Conservation (phyloP, 1,140 invertebrate species). For the Sesamia nonagrioides region DNA sequence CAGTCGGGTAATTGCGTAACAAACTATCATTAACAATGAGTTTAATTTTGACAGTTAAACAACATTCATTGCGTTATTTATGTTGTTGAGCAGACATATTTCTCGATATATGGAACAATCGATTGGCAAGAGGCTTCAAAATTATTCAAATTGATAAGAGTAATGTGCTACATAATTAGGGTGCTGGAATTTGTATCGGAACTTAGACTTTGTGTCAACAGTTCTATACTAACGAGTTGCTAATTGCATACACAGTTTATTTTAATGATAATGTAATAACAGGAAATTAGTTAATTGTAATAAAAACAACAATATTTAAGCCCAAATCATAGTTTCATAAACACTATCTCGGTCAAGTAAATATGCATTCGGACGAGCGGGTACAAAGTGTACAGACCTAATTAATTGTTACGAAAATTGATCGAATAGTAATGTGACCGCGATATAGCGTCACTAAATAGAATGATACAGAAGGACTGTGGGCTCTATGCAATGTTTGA, state of each 20-base stretch:
- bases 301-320: background rate
- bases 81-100: too few species aligned
- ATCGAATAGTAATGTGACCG: slow-evolving; percentile 9
- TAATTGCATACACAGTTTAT: background rate
- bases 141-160: too few species aligned
- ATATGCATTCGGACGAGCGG: slow-evolving; percentile 18
- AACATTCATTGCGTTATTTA: too few species aligned
- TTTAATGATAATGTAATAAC: background rate
- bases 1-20: too few species aligned
- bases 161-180: too few species aligned
- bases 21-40: too few species aligned
- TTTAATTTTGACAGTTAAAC: too few species aligned
- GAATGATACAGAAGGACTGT: slow-evolving; percentile 11
- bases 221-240: background rate
- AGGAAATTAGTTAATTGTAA: background rate
- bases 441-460: slow-evolving; percentile 1
- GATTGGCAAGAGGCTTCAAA: too few species aligned
- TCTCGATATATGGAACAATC: too few species aligned
- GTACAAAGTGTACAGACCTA: slow-evolving; percentile 34
- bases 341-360: slow-evolving; percentile 19
- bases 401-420: slow-evolving; percentile 35
- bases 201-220: background rate
- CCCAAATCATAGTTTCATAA: slow-evolving; percentile 23
- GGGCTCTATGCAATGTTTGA: too few species aligned
- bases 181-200: background rate